These are phyloP conservation scores for Andricus grossulariae DNA, from an alignment of 1,140 invertebrate genomes.

Conservation along the genomic window DNA sequence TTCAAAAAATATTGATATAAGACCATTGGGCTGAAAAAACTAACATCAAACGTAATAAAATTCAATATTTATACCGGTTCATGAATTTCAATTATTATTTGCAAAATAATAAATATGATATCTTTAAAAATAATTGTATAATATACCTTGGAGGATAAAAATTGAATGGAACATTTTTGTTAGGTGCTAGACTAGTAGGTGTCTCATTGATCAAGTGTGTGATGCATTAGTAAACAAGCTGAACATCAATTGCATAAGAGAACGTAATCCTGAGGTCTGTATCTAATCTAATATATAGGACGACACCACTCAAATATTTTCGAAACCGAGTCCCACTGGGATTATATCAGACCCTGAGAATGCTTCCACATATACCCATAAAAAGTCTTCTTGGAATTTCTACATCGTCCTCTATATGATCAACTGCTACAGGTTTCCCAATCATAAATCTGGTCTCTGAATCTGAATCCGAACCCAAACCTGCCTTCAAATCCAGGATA, in stretches of 20 bases:
- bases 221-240: neutral
- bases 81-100: no score
- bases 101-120: no score
- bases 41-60: no score
- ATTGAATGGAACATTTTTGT: no score
- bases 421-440: slow-evolving; percentile 19
- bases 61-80: no score
- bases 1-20: no score
- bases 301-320: neutral
- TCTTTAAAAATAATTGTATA: no score
- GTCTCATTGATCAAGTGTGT: neutral
- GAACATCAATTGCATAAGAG: no score
- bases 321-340: slow-evolving; percentile 5
- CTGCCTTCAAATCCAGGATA: neutral
- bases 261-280: no score
- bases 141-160: no score
- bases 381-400: slow-evolving; percentile 21
- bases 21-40: no score
- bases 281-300: neutral
- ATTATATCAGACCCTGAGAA: neutral
- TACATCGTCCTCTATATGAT: slow-evolving; percentile 1
- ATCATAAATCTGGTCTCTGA: slow-evolving; percentile 6
- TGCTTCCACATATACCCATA: neutral
- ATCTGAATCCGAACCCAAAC: neutral
- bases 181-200: no score